A percentile compares a stretch with the other conserved stretches of the same genome.
Conservation (phyloP, 2,888 invertebrate genomes). For the Hyalella azteca region DNA sequence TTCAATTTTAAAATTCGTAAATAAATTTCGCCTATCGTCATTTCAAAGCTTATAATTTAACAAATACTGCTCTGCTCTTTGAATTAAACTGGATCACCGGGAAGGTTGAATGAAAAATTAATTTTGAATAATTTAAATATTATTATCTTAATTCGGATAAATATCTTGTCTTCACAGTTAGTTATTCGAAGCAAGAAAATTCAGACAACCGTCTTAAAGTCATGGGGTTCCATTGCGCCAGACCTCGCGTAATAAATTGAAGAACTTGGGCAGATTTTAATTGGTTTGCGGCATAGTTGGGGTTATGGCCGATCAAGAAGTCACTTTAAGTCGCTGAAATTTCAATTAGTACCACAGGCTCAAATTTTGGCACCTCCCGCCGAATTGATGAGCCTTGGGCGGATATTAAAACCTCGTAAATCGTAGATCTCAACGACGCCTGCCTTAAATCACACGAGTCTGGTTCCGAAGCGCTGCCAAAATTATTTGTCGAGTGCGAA, state of each 20-base stretch:
- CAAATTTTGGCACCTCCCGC: not conserved
- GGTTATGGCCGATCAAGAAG: constrained; percentile 17
- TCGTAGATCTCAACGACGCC: not conserved
- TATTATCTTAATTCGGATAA: too few species aligned
- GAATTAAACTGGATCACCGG: too few species aligned
- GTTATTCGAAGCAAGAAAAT: too few species aligned
- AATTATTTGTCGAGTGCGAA: not conserved
- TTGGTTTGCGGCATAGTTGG: not conserved
- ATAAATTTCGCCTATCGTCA: too few species aligned
- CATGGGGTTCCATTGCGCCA: not conserved
- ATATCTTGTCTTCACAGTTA: too few species aligned
- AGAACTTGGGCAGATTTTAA: not conserved
- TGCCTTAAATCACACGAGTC: not conserved
- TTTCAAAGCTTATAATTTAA: too few species aligned
- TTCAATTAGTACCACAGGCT: not conserved
- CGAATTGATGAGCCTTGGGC: not conserved
- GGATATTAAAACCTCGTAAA: not conserved
- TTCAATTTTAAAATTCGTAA: too few species aligned
- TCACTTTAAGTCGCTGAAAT: not conserved
- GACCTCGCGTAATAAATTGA: not conserved
- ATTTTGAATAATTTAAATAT: too few species aligned
- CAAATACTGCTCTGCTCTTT: too few species aligned
- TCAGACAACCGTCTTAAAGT: too few species aligned
- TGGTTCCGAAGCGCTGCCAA: not conserved
- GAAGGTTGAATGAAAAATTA: too few species aligned